These are phyloP conservation scores for Dynastes tityus DNA, from an alignment of 2,888 invertebrate species.

Conservation along the genomic window DNA sequence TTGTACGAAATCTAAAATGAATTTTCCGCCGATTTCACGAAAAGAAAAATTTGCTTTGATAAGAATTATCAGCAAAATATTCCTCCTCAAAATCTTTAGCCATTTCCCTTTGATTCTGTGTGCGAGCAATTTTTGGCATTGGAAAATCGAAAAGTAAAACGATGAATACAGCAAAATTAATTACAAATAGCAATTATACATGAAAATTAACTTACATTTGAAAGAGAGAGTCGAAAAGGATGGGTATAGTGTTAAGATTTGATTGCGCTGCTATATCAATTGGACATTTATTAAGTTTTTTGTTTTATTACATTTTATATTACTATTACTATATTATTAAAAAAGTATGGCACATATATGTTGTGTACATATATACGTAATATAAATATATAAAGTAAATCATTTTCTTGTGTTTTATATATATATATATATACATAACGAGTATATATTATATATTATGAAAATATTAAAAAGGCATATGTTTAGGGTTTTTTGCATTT, in stretches of 20 bases:
- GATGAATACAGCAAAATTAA: no score
- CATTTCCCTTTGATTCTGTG: background rate
- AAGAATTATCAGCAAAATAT: background rate
- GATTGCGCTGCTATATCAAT: constrained; percentile 62
- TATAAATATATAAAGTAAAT: constrained; percentile 35
- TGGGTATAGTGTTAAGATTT: constrained; percentile 59
- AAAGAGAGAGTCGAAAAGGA: constrained; percentile 14
- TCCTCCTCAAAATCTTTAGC: background rate
- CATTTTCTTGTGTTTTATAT: constrained; percentile 42
- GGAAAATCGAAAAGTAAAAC: no score
- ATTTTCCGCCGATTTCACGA: no score
- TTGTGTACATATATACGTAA: constrained; percentile 29
- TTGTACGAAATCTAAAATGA: no score
- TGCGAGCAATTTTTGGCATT: no score
- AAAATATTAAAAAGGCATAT: constrained; percentile 42
- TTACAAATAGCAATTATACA: background rate
- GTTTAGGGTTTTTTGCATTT: constrained; percentile 43
- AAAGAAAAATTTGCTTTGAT: no score
- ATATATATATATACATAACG: constrained; percentile 40
- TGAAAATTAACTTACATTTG: background rate
- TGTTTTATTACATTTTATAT: constrained; percentile 47
- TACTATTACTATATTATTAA: constrained; percentile 38
- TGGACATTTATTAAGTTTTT: constrained; percentile 56
- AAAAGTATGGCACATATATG: constrained; percentile 36
- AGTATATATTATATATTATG: constrained; percentile 33